phyloP scores from a whole-genome alignment of 2,113 vertebrate species.

The Pseudopodoces humilis region DNA sequence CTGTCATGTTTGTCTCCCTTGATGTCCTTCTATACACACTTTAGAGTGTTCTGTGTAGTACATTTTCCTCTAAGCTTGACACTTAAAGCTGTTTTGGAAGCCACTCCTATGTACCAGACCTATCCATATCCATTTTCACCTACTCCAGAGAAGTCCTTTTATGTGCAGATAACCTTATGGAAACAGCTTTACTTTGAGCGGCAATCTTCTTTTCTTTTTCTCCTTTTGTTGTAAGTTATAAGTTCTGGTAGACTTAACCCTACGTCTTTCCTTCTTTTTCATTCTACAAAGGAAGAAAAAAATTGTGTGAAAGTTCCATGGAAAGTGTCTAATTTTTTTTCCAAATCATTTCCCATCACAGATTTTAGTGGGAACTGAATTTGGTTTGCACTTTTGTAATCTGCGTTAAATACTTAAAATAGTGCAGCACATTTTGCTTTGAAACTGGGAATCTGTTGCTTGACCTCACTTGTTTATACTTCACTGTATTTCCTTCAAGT shows the following conservation, averaged over 20 bases:
- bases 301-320: background rate
- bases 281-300: background rate
- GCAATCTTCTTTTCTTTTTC: background rate
- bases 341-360: background rate
- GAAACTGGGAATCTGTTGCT: background rate
- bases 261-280: background rate
- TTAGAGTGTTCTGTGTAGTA: background rate
- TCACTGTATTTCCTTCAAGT: background rate
- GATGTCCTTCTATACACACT: background rate
- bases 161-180: background rate
- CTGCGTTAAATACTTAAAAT: background rate
- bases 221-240: background rate
- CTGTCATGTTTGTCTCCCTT: background rate
- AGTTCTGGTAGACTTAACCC: background rate
- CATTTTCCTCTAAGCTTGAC: background rate
- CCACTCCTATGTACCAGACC: background rate
- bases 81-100: background rate
- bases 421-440: background rate
- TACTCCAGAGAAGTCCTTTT: background rate
- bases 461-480: background rate
- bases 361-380: background rate
- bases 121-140: background rate
- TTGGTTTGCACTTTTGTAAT: background rate
- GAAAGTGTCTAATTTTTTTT: background rate
- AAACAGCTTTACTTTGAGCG: background rate